A percentile compares a stretch with the other conserved stretches of the same genome.
These are phyloP conservation scores for Hirtodrosophila cameraria DNA, from an alignment of 2,888 invertebrate species.

Conservation along the genomic window DNA sequence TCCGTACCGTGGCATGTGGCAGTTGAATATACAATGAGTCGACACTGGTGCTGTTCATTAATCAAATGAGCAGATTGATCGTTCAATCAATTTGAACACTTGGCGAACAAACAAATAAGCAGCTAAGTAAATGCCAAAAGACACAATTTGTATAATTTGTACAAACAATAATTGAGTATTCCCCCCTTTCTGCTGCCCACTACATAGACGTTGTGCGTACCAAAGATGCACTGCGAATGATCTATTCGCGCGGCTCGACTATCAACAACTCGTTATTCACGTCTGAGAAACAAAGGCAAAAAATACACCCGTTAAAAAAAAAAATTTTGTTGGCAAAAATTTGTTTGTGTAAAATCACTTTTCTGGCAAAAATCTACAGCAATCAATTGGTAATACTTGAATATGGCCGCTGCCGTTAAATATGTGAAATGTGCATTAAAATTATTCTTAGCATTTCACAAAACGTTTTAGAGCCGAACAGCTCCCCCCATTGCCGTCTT, in stretches of 20 bases:
- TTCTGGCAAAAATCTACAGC: constrained; percentile 55
- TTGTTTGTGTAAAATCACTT: constrained; percentile 47
- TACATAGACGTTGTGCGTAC: constrained; percentile 2
- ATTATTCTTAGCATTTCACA: constrained; percentile 47
- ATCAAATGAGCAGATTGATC: constrained; percentile 30
- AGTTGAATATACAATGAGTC: neutral
- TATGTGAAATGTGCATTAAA: constrained; percentile 69
- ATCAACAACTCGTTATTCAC: constrained; percentile 35
- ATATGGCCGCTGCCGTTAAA: constrained; percentile 10
- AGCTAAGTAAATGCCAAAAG: constrained; percentile 18
- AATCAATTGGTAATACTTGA: constrained; percentile 66
- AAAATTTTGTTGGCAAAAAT: constrained; percentile 1
- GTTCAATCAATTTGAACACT: constrained; percentile 40
- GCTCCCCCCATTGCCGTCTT: neutral
- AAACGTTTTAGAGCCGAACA: constrained; percentile 5
- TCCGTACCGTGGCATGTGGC: too few species aligned
- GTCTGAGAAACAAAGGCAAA: constrained; percentile 23
- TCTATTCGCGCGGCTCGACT: constrained; percentile 30
- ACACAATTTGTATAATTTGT: constrained; percentile 43
- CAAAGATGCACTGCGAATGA: constrained; percentile 34
- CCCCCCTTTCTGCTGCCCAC: neutral
- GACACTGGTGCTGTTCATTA: constrained; percentile 21
- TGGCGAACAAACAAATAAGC: constrained; percentile 37
- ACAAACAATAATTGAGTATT: constrained; percentile 27
- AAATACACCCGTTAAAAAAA: neutral